phyloP scores from a whole-genome alignment of 2,888 invertebrate species.

The Automeris io region DNA sequence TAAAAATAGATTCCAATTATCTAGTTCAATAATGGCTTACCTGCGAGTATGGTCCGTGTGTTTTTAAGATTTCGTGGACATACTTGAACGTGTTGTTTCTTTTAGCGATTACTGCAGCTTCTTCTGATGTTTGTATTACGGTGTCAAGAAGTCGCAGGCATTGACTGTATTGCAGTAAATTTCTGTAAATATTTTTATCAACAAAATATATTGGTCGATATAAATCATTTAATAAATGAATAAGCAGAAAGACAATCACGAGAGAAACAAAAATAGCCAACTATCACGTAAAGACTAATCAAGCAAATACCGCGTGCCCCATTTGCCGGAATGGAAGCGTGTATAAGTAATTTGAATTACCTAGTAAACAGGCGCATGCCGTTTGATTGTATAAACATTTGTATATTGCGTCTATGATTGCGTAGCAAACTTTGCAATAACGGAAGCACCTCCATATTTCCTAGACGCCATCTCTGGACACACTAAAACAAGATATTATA shows the following conservation, averaged over 20 bases:
- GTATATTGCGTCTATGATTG: conserved; percentile 40
- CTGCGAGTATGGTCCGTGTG: conserved; percentile 37
- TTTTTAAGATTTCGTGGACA: conserved; percentile 29
- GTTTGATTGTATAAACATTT: conserved; percentile 41
- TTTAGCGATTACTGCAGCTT: conserved; percentile 17
- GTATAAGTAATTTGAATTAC: conserved; percentile 21
- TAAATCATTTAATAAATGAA: too few relatives aligned
- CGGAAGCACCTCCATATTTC: conserved; percentile 36
- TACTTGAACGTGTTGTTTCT: conserved; percentile 24
- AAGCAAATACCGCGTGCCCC: too few relatives aligned
- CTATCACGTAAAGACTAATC: too few relatives aligned
- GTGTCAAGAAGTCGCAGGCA: conserved; percentile 48
- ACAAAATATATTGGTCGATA: too few relatives aligned
- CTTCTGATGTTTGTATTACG: conserved; percentile 32
- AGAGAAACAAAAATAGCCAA: too few relatives aligned
- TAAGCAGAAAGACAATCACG: too few relatives aligned
- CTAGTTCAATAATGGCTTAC: conserved; percentile 19
- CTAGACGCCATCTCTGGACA: conserved; percentile 37
- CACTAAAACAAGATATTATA: conserved; percentile 35
- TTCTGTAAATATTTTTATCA: conserved; percentile 24
- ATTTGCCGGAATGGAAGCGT: too few relatives aligned
- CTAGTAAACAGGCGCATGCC: conserved; percentile 52
- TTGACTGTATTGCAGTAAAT: conserved; percentile 33
- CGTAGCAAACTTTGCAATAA: conserved; percentile 46
- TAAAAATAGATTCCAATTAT: neutral